Evolutionary conservation across 2,113 vertebrate species (phyloP), one percentile per base, ranked within the genome.

Genomic region (Indri indri): DNA sequence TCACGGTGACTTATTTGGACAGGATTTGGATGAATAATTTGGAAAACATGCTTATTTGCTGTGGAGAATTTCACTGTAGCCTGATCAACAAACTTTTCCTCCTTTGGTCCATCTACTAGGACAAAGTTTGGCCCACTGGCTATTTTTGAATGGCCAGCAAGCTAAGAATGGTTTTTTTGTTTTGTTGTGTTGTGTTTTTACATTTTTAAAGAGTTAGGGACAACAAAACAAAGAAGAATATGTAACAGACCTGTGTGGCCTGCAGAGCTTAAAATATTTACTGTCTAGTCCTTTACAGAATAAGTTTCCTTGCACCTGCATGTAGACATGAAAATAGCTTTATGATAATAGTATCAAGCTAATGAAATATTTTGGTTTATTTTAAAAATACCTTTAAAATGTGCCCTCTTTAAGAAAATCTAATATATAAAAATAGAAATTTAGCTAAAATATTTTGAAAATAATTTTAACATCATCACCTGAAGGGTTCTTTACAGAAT

Each of bases 371-470:
- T 80, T 73, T 91, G 34, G 23, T 91, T 94, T 88, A 5, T 65
- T 94, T 96, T 83, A 6, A 83, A 93, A 85, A 59, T 34, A 80
- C 20, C n/a, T 88, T 88, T 65, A 34, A 71, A 40, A 65, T 90
- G 25, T 40, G 23, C 8, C 22, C 42, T 87, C 30, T 77, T 82
- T 59, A 74, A 54, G 74, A 88, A 88, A 88, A 84, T 68, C 42
- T 79, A 45, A 42, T 25, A 76, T 59, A n/a, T n/a, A 73, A 88
- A 87, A 79, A 66, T 79, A 34, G 11, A 94, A 77, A 84, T 89
- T 76, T 84, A 87, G 65, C 70, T 90, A 37, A 94, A 85, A 83
- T 97, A 50, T 74, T 77, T 87, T 42, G 73, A 86, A 80, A 82
- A 40, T 89, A 95, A 90, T 63, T 86, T 90, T 88, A 74, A 6